phyloP scores from a whole-genome alignment of 53 echinoderm and acorn worm genomes.

The Echinometra lucunter region DNA sequence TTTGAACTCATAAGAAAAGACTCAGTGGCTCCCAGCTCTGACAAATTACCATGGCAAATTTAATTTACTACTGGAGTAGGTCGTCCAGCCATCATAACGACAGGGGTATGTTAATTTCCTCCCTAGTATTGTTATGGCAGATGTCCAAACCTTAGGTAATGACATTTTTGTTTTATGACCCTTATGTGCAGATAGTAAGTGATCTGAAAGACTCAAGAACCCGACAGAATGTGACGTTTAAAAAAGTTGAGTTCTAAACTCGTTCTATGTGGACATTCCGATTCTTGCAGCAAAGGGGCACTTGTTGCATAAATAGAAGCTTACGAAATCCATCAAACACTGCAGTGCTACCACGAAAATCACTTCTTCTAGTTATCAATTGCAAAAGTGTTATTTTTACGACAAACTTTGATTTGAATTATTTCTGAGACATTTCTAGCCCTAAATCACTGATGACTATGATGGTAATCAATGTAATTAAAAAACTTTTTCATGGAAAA shows the following conservation, averaged over 20 bases:
- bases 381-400: too few species aligned
- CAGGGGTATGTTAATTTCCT: conserved; percentile 26
- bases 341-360: not conserved
- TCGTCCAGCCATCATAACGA: not conserved
- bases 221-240: not conserved
- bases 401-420: too few species aligned
- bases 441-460: too few species aligned
- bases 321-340: not conserved
- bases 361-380: not conserved
- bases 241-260: not conserved
- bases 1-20: not conserved
- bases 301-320: not conserved
- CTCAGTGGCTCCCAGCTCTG: not conserved
- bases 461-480: too few species aligned
- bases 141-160: not conserved
- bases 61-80: not conserved
- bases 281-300: not conserved
- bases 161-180: not conserved
- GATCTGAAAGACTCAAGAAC: not conserved
- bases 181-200: not conserved
- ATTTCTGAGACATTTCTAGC: too few species aligned
- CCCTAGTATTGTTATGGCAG: not conserved
- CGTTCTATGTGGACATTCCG: not conserved
- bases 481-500: not conserved
- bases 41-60: conserved; percentile 43